Evolutionary conservation across 2,797 vertebrate species (phyloP).

Genomic region (Notolepis coatsorum): DNA sequence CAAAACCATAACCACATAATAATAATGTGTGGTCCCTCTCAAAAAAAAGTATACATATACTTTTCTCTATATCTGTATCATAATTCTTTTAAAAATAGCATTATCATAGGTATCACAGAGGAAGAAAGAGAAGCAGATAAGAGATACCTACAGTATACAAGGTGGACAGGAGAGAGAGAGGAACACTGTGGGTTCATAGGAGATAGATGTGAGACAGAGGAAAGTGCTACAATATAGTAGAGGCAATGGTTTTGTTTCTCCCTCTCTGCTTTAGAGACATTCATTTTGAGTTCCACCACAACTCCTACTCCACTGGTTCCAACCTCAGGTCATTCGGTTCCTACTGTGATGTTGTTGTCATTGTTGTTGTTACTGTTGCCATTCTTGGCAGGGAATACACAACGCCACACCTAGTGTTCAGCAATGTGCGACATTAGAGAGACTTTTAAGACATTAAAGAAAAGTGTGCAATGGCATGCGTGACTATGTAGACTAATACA

Average conservation of each 20-base stretch:
- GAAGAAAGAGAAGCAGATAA: slow-evolving; percentile 30
- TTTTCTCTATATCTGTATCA: slow-evolving; percentile 53
- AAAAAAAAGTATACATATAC: slow-evolving; percentile 34
- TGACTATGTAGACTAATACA: slow-evolving; percentile 27
- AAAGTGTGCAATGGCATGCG: slow-evolving; percentile 68
- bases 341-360: slow-evolving; percentile 24
- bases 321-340: slow-evolving; percentile 10
- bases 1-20: slow-evolving; percentile 3
- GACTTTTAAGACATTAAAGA: slow-evolving; percentile 53
- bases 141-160: slow-evolving; percentile 65
- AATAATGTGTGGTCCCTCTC: slow-evolving; percentile 42
- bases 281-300: slow-evolving; percentile 49
- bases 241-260: slow-evolving; percentile 51
- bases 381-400: slow-evolving; percentile 15
- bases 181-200: slow-evolving; percentile 15
- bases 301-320: slow-evolving; percentile 1
- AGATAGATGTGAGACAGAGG: slow-evolving; percentile 37
- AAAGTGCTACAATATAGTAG: slow-evolving; percentile 67
- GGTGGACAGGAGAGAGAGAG: slow-evolving; percentile 41
- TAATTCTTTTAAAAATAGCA: slow-evolving; percentile 68
- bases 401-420: slow-evolving; percentile 27
- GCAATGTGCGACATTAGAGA: slow-evolving; percentile 43
- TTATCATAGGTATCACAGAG: slow-evolving; percentile 47
- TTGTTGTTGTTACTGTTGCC: slow-evolving; percentile 24
- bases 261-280: slow-evolving; percentile 56